Conservation (phyloP, 2,888 invertebrate species). For the Kryphioiulus occultus region DNA sequence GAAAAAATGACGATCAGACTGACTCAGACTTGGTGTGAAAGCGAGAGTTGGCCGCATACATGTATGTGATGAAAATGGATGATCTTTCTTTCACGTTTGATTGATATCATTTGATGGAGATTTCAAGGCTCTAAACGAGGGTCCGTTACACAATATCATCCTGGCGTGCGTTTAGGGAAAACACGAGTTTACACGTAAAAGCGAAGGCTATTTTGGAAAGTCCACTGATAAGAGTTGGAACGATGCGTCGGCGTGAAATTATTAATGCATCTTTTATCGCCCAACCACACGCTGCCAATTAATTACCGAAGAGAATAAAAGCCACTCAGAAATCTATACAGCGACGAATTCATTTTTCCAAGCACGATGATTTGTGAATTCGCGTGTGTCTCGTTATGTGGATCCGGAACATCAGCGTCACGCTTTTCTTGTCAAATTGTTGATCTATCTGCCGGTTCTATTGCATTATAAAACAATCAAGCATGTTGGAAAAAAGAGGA, state of each 20-base stretch:
- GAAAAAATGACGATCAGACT: not conserved
- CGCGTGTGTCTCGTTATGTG: not conserved
- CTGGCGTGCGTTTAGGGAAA: too few species aligned
- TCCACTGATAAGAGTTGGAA: not conserved
- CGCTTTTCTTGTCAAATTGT: slow-evolving; percentile 39
- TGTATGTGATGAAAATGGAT: not conserved
- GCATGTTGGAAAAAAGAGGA: not conserved
- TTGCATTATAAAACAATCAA: slow-evolving; percentile 40
- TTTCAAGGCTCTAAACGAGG: not conserved
- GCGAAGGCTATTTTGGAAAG: not conserved
- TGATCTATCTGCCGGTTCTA: slow-evolving; percentile 4
- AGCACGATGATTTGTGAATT: slow-evolving; percentile 12
- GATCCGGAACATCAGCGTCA: slow-evolving; percentile 37
- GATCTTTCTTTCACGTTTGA: not conserved
- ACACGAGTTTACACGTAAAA: not conserved
- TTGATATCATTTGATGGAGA: not conserved
- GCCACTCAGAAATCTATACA: not conserved
- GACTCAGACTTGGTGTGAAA: not conserved
- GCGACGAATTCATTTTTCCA: not conserved
- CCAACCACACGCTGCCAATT: slow-evolving; percentile 24
- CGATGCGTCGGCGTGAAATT: not conserved
- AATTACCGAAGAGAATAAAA: slow-evolving; percentile 1
- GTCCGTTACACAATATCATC: not conserved
- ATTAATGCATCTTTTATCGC: slow-evolving; percentile 28
- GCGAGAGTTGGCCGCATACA: not conserved